Evolutionary conservation across 2,888 invertebrate species (phyloP), one percentile per base, ranked within the genome.

Genomic region (Nephrocerus scutellatus): DNA sequence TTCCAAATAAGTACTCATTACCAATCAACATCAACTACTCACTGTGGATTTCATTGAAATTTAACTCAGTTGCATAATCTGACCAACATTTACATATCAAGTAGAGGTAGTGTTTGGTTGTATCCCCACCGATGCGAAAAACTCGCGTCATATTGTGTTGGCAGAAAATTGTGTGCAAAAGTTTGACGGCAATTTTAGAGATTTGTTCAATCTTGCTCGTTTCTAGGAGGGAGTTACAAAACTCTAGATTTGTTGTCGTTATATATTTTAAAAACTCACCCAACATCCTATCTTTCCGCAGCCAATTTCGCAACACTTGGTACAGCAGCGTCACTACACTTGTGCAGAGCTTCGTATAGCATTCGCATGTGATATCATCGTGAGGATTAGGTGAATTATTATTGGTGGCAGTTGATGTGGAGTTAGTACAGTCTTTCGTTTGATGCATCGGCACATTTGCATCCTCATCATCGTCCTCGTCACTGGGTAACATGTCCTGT

Each of bases 71-170:
- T 4, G 49, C 39, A 40, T 57, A 43, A 10, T 54, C 54, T 6
- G 49, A 44, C 62, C 61, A 65, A 60, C 65, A 64, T 43, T 54
- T 59, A 38, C 60, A 61, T 24, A 65, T 49, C 12, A 64, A 46
- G 37, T 50, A 52, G 6, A 64, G 39, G 43, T 62, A 55, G 41
- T 65, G 62, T 28, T 62, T 61, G 3, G 62, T 64, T 2, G 63
- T 56, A 40, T 60, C 62, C 23, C 62, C 64, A 14, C 58, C 60
- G 30, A 63, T 62, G 4, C 61, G 60, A 44, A 65, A 63, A 4
- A 64, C 51, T 16, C 53, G 50, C 2, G 62, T 56, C 15, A 60
- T 44, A 37, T 62, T 62, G 35, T 62, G 57, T 30, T 63, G 63
- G 31, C 63, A 57, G 43, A 61, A 65, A 31, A 63, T 58, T 13